Conservation (phyloP, 2,797 vertebrate species). For the Sebastes trivittatus region DNA sequence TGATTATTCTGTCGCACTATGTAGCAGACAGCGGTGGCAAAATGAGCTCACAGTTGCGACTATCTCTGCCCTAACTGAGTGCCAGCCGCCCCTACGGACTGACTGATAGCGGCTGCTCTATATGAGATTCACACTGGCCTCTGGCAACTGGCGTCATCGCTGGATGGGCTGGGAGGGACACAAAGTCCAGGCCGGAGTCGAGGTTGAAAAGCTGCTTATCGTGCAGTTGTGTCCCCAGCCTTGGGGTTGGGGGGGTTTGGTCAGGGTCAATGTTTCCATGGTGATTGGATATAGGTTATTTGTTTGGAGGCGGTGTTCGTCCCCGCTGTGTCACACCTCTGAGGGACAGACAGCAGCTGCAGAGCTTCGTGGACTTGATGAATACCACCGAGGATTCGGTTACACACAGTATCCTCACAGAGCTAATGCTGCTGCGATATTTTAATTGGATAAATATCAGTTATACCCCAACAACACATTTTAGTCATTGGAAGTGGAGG, state of each 20-base stretch:
- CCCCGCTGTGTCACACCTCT: constrained; percentile 18
- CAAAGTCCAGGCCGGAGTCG: constrained; percentile 19
- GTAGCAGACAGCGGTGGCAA: background rate
- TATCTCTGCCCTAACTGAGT: constrained; percentile 42
- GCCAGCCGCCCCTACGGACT: constrained; percentile 23
- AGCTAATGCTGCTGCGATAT: constrained; percentile 4
- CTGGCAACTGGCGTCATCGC: constrained; percentile 54
- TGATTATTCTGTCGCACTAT: constrained; percentile 53
- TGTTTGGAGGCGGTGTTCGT: constrained; percentile 38
- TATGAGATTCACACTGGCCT: constrained; percentile 61
- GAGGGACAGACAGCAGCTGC: background rate
- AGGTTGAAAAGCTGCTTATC: constrained; percentile 58
- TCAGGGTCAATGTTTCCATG: constrained; percentile 47
- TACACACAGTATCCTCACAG: background rate
- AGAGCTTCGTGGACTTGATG: constrained; percentile 4
- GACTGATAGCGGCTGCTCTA: constrained; percentile 48
- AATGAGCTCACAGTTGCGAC: constrained; percentile 41
- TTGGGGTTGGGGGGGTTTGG: background rate
- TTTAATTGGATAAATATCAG: constrained; percentile 23
- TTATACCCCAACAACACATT: constrained; percentile 7
- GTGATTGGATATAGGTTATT: constrained; percentile 42
- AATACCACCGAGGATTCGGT: constrained; percentile 2
- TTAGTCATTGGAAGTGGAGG: background rate
- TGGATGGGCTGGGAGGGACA: constrained; percentile 36
- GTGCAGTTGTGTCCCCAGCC: constrained; percentile 29